Conservation (phyloP, 2,888 invertebrate genomes). For the Watsonalla cultraria region DNA sequence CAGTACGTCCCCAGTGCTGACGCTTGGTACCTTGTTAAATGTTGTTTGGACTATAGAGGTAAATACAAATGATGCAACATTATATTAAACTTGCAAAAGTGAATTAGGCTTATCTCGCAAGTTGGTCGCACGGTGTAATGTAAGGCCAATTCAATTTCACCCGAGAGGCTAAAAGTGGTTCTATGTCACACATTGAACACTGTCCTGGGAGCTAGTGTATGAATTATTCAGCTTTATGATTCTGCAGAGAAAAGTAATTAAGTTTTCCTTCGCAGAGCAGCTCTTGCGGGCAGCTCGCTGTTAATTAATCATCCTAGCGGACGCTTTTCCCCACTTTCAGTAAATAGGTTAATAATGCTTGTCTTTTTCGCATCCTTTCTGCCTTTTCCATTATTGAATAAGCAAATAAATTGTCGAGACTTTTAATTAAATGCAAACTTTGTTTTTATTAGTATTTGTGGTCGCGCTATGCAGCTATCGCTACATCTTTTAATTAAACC, state of each 20-base stretch:
- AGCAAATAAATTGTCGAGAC: constrained; percentile 41
- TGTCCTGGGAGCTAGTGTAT: constrained; percentile 46
- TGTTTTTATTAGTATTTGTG: constrained; percentile 22
- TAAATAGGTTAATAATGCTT: constrained; percentile 63
- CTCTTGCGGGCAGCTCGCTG: constrained; percentile 54
- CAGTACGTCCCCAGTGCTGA: too few relatives aligned
- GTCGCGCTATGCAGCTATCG: constrained; percentile 2
- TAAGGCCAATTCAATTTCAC: constrained; percentile 44
- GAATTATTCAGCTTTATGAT: constrained; percentile 66
- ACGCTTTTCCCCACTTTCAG: constrained; percentile 54
- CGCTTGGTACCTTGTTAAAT: too few relatives aligned
- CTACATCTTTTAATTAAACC: background rate
- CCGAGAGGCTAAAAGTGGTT: constrained; percentile 29
- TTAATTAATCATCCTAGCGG: constrained; percentile 66
- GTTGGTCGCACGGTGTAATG: constrained; percentile 22
- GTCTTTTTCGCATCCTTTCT: constrained; percentile 57
- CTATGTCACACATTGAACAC: constrained; percentile 35
- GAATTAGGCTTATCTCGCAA: constrained; percentile 22
- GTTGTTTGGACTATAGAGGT: too few relatives aligned
- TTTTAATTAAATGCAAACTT: constrained; percentile 42
- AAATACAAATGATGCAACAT: too few relatives aligned
- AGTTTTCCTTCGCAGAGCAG: constrained; percentile 54
- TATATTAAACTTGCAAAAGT: background rate
- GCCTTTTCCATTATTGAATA: constrained; percentile 57
- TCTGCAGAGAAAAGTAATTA: constrained; percentile 68